A percentile compares a stretch with the other conserved stretches of the same genome.
These are phyloP conservation scores for Idaea aversata DNA, from an alignment of 2,888 invertebrate genomes.

Conservation along the genomic window DNA sequence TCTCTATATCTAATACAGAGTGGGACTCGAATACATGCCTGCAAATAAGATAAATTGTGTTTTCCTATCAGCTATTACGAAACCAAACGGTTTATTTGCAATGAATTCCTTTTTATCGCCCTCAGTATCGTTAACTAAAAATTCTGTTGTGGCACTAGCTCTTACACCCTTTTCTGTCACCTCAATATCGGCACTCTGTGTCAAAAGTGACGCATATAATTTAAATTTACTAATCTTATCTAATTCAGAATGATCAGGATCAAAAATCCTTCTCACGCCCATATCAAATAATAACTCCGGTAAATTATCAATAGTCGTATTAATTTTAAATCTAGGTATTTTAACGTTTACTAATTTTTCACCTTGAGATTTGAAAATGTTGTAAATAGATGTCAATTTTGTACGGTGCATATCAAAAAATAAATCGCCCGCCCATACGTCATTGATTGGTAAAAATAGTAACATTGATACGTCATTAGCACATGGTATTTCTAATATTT, in stretches of 20 bases:
- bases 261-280: constrained; percentile 58
- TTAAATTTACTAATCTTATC: constrained; percentile 38
- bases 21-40: constrained; percentile 53
- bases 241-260: constrained; percentile 13
- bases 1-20: constrained; percentile 30
- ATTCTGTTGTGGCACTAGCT: constrained; percentile 33
- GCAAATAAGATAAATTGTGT: constrained; percentile 58
- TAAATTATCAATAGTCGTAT: constrained; percentile 47
- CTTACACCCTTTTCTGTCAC: constrained; percentile 51
- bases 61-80: constrained; percentile 50
- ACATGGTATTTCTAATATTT: constrained; percentile 61
- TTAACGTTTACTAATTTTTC: constrained; percentile 43
- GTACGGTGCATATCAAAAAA: constrained; percentile 46
- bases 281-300: constrained; percentile 58
- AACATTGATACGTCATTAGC: constrained; percentile 51
- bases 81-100: constrained; percentile 55
- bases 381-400: constrained; percentile 48
- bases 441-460: constrained; percentile 45
- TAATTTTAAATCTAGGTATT: constrained; percentile 55
- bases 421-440: constrained; percentile 40
- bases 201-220: constrained; percentile 52
- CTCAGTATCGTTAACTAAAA: constrained; percentile 27
- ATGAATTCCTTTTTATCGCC: constrained; percentile 36
- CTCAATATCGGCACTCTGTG: constrained; percentile 49
- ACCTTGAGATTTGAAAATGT: constrained; percentile 36